Evolutionary conservation across 1,140 invertebrate genomes (phyloP).

Genomic region (Danaus melanippus): DNA sequence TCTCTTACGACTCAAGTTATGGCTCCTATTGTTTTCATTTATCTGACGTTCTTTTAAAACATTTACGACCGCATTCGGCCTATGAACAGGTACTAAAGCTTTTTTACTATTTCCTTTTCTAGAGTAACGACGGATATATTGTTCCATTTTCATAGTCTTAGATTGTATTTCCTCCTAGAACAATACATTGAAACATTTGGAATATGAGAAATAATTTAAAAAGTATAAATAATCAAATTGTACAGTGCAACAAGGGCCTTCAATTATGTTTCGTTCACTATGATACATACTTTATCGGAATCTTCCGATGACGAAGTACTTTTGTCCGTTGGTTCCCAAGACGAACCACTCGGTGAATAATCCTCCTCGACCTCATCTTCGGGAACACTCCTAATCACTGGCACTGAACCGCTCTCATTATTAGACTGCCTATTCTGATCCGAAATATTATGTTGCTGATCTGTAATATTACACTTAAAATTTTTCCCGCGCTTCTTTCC

Average conservation of each 20-base stretch:
- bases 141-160: constrained; percentile 24
- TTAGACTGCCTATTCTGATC: constrained; percentile 5
- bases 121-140: constrained; percentile 23
- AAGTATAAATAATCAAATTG: too few relatives aligned
- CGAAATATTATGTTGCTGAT: too few relatives aligned
- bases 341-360: constrained; percentile 37
- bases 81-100: constrained; percentile 26
- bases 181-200: constrained; percentile 9
- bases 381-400: constrained; percentile 2
- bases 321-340: constrained; percentile 36
- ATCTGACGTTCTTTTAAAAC: constrained; percentile 28
- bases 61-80: constrained; percentile 33
- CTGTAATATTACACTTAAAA: too few relatives aligned
- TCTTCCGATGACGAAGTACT: constrained; percentile 24
- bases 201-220: constrained; percentile 5
- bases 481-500: too few relatives aligned
- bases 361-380: constrained; percentile 26
- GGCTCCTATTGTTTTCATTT: constrained; percentile 20
- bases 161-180: constrained; percentile 14
- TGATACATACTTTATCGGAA: constrained; percentile 11
- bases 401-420: constrained; percentile 8
- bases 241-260: too few relatives aligned
- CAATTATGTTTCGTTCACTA: too few relatives aligned
- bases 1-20: constrained; percentile 25
- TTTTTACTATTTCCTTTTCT: constrained; percentile 34